These are phyloP conservation scores for Alosa sapidissima DNA, from an alignment of 2,797 vertebrate genomes.

Conservation along the genomic window DNA sequence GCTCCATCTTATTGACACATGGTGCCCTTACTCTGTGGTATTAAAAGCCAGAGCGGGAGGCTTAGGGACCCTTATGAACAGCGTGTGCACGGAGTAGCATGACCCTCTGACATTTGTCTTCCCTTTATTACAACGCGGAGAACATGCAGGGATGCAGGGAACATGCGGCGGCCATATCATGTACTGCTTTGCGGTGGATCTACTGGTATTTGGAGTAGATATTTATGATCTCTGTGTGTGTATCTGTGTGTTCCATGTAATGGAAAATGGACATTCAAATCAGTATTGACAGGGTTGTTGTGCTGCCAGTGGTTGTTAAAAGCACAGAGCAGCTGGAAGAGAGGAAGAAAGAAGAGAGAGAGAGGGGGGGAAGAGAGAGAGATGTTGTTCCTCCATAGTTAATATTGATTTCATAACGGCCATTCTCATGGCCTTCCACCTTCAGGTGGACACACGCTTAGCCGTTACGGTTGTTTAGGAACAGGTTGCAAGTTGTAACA, in stretches of 20 bases:
- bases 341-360: background rate
- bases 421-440: background rate
- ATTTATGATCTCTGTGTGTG: conserved; percentile 28
- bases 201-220: conserved; percentile 36
- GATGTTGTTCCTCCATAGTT: background rate
- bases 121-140: conserved; percentile 29
- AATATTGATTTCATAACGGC: background rate
- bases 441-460: background rate
- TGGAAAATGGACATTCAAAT: background rate
- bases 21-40: background rate
- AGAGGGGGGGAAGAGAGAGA: background rate
- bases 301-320: conserved; percentile 3
- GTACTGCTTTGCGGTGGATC: too few relatives aligned
- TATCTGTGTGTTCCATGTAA: background rate
- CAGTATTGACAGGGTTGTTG: background rate
- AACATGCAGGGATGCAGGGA: background rate
- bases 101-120: conserved; percentile 43
- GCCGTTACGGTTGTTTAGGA: background rate
- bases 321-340: background rate
- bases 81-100: background rate
- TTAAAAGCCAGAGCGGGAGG: background rate
- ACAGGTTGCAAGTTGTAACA: background rate
- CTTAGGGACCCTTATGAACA: background rate
- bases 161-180: too few relatives aligned
- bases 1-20: background rate